Conservation (phyloP, 1,140 invertebrate species). For the Temnothorax longispinosus region DNA sequence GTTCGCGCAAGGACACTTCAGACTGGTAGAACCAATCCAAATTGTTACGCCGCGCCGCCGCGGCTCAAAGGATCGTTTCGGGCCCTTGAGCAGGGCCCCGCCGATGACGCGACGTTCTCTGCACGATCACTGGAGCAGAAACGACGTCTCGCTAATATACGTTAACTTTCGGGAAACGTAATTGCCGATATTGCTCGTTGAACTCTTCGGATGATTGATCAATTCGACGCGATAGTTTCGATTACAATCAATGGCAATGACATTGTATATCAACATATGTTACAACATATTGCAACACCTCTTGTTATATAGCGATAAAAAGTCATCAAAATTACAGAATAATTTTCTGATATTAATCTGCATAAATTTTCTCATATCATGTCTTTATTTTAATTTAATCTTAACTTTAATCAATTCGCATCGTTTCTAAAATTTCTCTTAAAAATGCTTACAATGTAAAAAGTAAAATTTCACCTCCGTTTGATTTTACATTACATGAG, state of each 20-base stretch:
- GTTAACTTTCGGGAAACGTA: slow-evolving; percentile 36
- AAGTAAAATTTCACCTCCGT: background rate
- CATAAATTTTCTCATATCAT: background rate
- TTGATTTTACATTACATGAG: background rate
- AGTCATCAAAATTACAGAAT: background rate
- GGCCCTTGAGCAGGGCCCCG: slow-evolving; percentile 18
- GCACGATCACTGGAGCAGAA: slow-evolving; percentile 3
- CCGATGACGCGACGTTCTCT: background rate
- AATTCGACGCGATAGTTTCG: background rate
- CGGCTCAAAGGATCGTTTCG: slow-evolving; percentile 27
- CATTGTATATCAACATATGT: too few relatives aligned
- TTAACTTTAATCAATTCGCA: too few relatives aligned
- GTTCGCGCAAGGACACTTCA: slow-evolving; percentile 38
- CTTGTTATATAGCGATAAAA: background rate
- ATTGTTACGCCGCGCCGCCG: slow-evolving; percentile 27
- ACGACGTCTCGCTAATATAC: slow-evolving; percentile 31
- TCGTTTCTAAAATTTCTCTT: too few relatives aligned
- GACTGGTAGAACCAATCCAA: slow-evolving; percentile 34
- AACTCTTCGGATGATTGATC: background rate
- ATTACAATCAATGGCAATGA: background rate
- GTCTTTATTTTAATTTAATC: background rate
- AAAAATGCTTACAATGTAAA: too few relatives aligned
- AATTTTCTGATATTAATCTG: background rate
- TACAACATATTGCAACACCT: background rate
- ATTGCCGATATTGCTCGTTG: slow-evolving; percentile 25